Conservation (phyloP, 2,888 invertebrate species). For the Bombyx huttoni region DNA sequence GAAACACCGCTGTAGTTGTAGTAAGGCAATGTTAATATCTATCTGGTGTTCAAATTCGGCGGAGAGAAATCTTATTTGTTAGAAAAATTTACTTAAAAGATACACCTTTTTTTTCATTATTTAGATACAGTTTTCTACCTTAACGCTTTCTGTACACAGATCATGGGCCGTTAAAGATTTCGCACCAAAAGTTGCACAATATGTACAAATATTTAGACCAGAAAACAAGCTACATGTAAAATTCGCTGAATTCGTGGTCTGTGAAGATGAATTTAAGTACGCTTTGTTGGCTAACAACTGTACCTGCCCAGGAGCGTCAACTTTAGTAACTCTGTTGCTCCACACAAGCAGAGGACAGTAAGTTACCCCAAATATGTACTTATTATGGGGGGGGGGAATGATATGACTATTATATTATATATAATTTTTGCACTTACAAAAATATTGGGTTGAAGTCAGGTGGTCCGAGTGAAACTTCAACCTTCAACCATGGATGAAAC, state of each 20-base stretch:
- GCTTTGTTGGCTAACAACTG: conserved; percentile 98
- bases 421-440: too few species aligned
- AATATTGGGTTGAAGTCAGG: too few species aligned
- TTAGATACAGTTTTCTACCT: neutral
- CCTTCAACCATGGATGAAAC: too few species aligned
- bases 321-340: conserved; percentile 92
- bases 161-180: conserved; percentile 99
- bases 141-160: conserved; percentile 40
- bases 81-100: too few species aligned
- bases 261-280: conserved; percentile 99
- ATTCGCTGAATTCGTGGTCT: conserved; percentile 98
- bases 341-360: conserved; percentile 98
- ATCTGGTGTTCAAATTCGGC: too few species aligned
- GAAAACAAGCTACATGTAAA: conserved; percentile 99
- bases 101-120: neutral
- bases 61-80: too few species aligned
- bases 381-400: too few species aligned
- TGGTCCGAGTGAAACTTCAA: too few species aligned
- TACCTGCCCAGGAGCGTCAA: conserved; percentile 97
- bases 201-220: conserved; percentile 97
- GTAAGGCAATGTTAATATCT: too few species aligned
- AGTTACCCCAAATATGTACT: conserved; percentile 68
- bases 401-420: too few species aligned
- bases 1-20: too few species aligned
- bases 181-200: conserved; percentile 96